Conservation (phyloP, 2,888 invertebrate species). For the Euphydryas editha region DNA sequence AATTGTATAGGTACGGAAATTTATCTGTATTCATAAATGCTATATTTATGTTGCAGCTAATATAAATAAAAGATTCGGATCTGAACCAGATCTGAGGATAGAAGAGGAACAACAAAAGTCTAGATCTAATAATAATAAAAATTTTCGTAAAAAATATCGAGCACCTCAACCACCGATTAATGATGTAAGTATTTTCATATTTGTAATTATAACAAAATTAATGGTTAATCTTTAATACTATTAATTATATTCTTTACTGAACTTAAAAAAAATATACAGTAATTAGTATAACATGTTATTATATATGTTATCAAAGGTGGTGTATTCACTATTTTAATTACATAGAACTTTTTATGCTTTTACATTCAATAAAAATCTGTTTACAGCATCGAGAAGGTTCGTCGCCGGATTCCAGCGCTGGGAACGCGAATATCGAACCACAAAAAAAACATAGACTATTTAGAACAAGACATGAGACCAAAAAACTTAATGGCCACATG, state of each 20-base stretch:
- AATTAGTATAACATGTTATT: too few species aligned
- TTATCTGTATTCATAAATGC: not conserved
- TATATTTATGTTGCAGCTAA: constrained; percentile 51
- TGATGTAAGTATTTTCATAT: constrained; percentile 59
- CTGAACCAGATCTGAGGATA: constrained; percentile 87
- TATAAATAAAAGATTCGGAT: constrained; percentile 85
- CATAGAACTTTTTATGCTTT: not conserved
- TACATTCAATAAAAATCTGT: not conserved
- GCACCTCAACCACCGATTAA: constrained; percentile 86
- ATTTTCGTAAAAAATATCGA: constrained; percentile 90
- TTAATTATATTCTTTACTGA: too few species aligned
- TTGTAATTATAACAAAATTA: too few species aligned
- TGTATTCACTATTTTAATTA: not conserved
- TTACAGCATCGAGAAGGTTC: constrained; percentile 78
- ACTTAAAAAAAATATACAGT: too few species aligned
- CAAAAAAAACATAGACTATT: constrained; percentile 86
- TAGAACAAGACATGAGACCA: constrained; percentile 89
- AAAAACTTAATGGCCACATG: constrained; percentile 74
- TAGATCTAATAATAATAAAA: constrained; percentile 63
- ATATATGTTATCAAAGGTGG: too few species aligned
- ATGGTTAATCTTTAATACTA: too few species aligned
- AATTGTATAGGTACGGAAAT: not conserved
- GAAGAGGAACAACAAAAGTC: constrained; percentile 71
- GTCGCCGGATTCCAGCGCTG: constrained; percentile 84
- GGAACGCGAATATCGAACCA: constrained; percentile 76